Base-by-base conservation (phyloP, 2,888 invertebrate species). In the Pteria penguin region DNA sequence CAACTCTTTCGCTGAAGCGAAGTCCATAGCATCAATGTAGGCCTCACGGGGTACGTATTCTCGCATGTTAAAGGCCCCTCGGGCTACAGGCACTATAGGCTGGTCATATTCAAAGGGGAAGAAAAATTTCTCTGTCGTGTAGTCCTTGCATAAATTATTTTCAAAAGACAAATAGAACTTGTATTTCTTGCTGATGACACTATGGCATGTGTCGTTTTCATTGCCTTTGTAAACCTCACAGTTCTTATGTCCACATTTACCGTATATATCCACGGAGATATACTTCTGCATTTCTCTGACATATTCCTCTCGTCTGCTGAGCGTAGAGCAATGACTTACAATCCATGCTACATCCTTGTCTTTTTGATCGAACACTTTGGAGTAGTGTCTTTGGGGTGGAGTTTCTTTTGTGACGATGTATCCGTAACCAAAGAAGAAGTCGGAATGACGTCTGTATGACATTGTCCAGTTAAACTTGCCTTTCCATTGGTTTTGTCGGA, bases 141-240 rank as follows among this genome's bases (percentile, higher is more conserved):
- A 84, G 33, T 84, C 84, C 4, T 68, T 65, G 55, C 84, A 84
- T 8, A 78, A 75, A 29, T 73, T 75, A 67, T 83, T 84, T 62
- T 84, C 84, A 54, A 84, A 82, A 1, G 84, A 79, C 26, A 84
- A 65, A 71, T 82, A 82, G 70, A 84, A 84, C 26, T 75, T 75
- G 60, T 81, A 79, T 24, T 73, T 63, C 24, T 72, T 45, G 24
- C 31, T 26, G 2, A 65, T 45, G 36, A 45, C 5, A 36, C 45
- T 45, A 27, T 65, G 65, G 4, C 65, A 65, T n/a, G 65, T 8
- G 45, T 65, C 65, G 26, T 65, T 65, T 14, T 65, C 65, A 26
- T 36, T 36, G 2, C 65, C 65, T 26, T 22, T 45, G 65, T 36
- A 65, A 36, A 24, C 36, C 18, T 65, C 65, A 65, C 65, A 65